phyloP scores from a whole-genome alignment of 2,113 vertebrate species.

The Prionailurus bengalensis region DNA sequence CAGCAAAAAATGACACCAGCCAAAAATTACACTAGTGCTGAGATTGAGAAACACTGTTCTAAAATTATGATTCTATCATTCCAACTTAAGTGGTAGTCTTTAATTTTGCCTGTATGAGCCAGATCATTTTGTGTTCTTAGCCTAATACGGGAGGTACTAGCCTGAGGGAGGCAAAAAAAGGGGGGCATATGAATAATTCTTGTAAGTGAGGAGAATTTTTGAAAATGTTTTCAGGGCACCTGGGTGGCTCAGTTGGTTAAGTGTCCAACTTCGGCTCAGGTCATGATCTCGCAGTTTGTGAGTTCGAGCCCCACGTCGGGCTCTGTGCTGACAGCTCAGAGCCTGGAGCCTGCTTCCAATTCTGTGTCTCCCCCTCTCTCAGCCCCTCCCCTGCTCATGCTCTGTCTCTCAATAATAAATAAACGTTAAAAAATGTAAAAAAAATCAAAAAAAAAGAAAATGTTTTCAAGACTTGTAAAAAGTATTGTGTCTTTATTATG shows the following conservation, averaged over 20 bases:
- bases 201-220: slow-evolving; percentile 6
- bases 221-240: background rate
- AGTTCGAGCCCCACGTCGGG: no score
- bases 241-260: no score
- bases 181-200: background rate
- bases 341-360: no score
- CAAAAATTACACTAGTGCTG: background rate
- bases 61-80: slow-evolving; percentile 10
- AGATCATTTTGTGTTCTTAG: background rate
- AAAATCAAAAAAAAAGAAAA: background rate
- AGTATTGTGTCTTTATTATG: slow-evolving; percentile 15
- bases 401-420: no score
- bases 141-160: background rate
- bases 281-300: no score
- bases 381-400: no score
- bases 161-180: background rate
- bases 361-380: no score
- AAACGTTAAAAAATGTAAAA: no score
- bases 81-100: background rate
- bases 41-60: background rate
- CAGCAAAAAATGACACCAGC: background rate
- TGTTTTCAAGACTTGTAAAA: slow-evolving; percentile 37
- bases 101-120: background rate
- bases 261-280: no score
- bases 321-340: no score